A percentile compares a stretch with the other conserved stretches of the same genome.
Conservation (phyloP, 2,113 vertebrate genomes). For the Nycticorax nycticorax region DNA sequence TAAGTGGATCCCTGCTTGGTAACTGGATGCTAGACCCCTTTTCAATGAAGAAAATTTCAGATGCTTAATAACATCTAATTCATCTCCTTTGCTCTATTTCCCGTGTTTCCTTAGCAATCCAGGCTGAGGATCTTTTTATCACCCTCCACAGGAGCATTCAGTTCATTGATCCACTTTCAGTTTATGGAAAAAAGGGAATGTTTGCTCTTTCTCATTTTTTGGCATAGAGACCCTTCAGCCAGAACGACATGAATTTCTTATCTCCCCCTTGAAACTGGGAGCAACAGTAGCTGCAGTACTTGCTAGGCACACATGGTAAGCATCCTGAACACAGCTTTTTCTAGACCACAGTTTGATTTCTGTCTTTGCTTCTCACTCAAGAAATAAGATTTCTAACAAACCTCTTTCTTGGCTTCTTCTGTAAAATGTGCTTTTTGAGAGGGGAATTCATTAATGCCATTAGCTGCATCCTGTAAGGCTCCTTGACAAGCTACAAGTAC, state of each 20-base stretch:
- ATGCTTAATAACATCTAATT: background rate
- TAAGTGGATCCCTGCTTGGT: background rate
- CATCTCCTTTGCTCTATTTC: background rate
- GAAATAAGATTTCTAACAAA: background rate
- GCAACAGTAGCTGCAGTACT: background rate
- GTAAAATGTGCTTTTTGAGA: background rate
- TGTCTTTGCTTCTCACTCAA: background rate
- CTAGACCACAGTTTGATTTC: background rate
- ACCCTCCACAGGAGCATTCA: background rate
- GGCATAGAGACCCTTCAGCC: background rate
- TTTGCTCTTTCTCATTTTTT: background rate
- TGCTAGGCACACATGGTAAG: background rate
- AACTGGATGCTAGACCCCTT: background rate
- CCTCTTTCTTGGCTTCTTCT: background rate
- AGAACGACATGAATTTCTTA: background rate
- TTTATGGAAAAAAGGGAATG: background rate
- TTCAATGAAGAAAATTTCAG: background rate
- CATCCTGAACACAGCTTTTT: background rate
- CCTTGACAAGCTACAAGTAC: background rate
- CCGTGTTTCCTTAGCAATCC: background rate
- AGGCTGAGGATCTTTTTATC: background rate
- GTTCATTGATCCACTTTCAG: background rate
- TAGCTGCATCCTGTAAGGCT: background rate
- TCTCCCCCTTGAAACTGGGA: background rate
- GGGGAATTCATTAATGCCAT: background rate